These are phyloP conservation scores for Paramuricea clavata DNA, from an alignment of 92 coral and sea anemone species.

Conservation along the genomic window DNA sequence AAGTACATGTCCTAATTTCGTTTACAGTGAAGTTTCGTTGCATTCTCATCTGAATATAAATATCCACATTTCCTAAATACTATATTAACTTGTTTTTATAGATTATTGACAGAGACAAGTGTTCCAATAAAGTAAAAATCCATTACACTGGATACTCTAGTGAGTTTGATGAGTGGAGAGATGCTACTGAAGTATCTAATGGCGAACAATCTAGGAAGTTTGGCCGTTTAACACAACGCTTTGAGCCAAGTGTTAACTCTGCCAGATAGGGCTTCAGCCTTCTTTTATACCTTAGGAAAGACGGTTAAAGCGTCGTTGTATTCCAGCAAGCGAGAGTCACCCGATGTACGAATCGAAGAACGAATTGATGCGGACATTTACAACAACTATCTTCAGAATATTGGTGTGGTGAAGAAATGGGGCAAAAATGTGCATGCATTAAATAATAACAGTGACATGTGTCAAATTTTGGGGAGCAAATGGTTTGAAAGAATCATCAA, in stretches of 20 bases:
- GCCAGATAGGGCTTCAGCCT: slow-evolving; percentile 41
- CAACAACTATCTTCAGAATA: slow-evolving; percentile 5
- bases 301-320: slow-evolving; percentile 6
- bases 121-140: slow-evolving; percentile 24
- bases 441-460: slow-evolving; percentile 34
- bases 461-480: slow-evolving; percentile 24
- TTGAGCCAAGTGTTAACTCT: slow-evolving; percentile 27
- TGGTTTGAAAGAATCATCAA: slow-evolving; percentile 60
- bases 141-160: slow-evolving; percentile 26
- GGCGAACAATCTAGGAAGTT: slow-evolving; percentile 9
- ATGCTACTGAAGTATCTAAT: background rate
- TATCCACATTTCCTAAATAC: too few species aligned
- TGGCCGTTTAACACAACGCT: slow-evolving; percentile 12
- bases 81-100: background rate
- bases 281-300: background rate
- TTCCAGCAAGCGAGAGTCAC: slow-evolving; percentile 20
- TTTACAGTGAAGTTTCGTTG: background rate
- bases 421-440: slow-evolving; percentile 47
- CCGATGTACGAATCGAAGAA: slow-evolving; percentile 58
- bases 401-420: slow-evolving; percentile 31
- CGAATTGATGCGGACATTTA: slow-evolving; percentile 51
- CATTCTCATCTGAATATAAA: too few species aligned
- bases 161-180: slow-evolving; percentile 36
- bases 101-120: slow-evolving; percentile 21
- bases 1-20: background rate